phyloP scores from a whole-genome alignment of 2,113 vertebrate genomes.

The Stegastes partitus region DNA sequence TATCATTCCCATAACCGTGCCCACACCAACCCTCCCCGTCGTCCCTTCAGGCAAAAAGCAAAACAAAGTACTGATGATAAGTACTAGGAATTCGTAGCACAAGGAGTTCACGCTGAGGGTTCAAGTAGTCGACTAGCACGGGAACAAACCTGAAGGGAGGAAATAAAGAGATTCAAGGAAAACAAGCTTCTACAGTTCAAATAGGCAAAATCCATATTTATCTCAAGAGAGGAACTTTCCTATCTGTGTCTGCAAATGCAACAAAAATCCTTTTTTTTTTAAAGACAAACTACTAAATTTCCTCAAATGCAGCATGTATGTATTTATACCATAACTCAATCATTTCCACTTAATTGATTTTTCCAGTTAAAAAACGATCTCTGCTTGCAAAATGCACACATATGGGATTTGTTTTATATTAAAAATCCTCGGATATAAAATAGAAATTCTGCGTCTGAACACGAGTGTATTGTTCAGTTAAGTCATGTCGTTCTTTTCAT shows the following conservation, averaged over 20 bases:
- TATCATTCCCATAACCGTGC: constrained; percentile 13
- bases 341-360: neutral
- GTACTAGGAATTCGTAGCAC: constrained; percentile 5
- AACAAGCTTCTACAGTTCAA: neutral
- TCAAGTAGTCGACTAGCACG: neutral
- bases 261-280: neutral
- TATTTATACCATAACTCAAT: neutral
- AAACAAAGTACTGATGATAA: constrained; percentile 13
- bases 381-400: no score
- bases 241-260: neutral
- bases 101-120: neutral
- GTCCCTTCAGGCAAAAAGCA: constrained; percentile 12
- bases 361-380: neutral
- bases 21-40: constrained; percentile 4
- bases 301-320: neutral
- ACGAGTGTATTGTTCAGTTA: neutral
- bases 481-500: neutral
- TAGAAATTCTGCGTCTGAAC: neutral
- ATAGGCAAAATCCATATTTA: neutral
- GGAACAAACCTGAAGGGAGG: neutral
- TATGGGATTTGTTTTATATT: constrained; percentile 6
- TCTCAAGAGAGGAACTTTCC: neutral
- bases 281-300: neutral
- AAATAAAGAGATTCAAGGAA: neutral
- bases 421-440: neutral